Evolutionary conservation across 2,888 invertebrate genomes (phyloP).

Genomic region (Idaea aversata): DNA sequence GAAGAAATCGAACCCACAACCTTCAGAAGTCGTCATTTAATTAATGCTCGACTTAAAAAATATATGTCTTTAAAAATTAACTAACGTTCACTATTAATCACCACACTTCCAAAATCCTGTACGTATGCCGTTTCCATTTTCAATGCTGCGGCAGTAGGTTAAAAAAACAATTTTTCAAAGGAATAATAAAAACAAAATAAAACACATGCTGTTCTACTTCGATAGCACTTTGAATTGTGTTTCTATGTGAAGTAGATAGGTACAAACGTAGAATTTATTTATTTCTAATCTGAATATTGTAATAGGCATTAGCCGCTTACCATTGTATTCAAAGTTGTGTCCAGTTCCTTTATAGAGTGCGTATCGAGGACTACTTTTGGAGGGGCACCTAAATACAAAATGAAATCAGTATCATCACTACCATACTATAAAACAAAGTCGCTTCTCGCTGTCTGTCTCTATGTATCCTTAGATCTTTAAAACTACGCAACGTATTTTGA

Average conservation of each 20-base stretch:
- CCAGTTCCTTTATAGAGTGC: not conserved
- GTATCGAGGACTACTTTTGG: not conserved
- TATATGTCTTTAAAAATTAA: not conserved
- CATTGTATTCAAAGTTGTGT: not conserved
- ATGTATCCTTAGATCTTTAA: too few relatives aligned
- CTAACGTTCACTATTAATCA: not conserved
- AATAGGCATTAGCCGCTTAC: not conserved
- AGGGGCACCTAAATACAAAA: too few relatives aligned
- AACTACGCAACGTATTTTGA: too few relatives aligned
- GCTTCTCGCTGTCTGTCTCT: too few relatives aligned
- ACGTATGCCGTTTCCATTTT: not conserved
- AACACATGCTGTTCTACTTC: not conserved
- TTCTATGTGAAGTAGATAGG: not conserved
- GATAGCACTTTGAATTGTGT: not conserved
- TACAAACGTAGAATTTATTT: not conserved
- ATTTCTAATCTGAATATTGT: not conserved
- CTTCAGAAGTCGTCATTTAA: too few relatives aligned
- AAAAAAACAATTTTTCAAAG: not conserved
- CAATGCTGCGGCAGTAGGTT: not conserved
- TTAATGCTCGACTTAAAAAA: too few relatives aligned
- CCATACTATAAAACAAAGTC: too few relatives aligned
- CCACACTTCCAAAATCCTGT: not conserved
- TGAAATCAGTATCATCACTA: too few relatives aligned
- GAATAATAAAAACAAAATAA: not conserved
- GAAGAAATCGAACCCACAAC: too few relatives aligned